Percentiles rank a stretch among this genome's conserved stretches.
phyloP scores from a whole-genome alignment of 1,140 invertebrate species.

The Tetramorium simillimum region DNA sequence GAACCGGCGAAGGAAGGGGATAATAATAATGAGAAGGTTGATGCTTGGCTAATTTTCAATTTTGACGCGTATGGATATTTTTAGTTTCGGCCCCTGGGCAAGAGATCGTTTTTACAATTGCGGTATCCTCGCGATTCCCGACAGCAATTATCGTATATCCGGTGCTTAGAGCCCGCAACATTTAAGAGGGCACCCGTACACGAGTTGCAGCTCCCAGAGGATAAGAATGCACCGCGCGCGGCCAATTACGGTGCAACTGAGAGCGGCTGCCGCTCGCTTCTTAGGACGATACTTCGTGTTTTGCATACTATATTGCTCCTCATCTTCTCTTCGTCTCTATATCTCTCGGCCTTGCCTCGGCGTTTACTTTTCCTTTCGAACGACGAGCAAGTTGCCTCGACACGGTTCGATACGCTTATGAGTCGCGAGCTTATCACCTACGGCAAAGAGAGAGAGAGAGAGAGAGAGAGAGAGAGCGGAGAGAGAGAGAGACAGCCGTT shows the following conservation, averaged over 20 bases:
- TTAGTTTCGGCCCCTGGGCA: background rate
- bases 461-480: background rate
- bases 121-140: slow-evolving; percentile 57
- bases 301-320: slow-evolving; percentile 66
- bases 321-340: slow-evolving; percentile 39
- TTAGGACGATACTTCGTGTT: slow-evolving; percentile 71
- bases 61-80: background rate
- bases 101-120: slow-evolving; percentile 65
- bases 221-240: slow-evolving; percentile 72
- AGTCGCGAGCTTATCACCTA: slow-evolving; percentile 52
- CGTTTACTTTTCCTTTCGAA: slow-evolving; percentile 60
- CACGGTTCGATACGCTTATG: slow-evolving; percentile 53
- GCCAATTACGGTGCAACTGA: slow-evolving; percentile 69
- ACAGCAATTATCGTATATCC: slow-evolving; percentile 72
- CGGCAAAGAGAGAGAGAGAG: background rate
- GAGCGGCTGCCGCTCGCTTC: slow-evolving; percentile 64
- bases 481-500: slow-evolving; percentile 1
- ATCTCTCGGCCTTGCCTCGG: slow-evolving; percentile 11
- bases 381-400: slow-evolving; percentile 50
- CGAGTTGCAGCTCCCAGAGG: slow-evolving; percentile 56
- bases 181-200: slow-evolving; percentile 63
- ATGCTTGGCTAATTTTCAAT: slow-evolving; percentile 4
- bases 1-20: background rate
- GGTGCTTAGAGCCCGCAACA: slow-evolving; percentile 68
- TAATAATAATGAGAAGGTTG: background rate